These are phyloP conservation scores for Ascaphus truei DNA, from an alignment of 2,113 vertebrate species.

Conservation along the genomic window DNA sequence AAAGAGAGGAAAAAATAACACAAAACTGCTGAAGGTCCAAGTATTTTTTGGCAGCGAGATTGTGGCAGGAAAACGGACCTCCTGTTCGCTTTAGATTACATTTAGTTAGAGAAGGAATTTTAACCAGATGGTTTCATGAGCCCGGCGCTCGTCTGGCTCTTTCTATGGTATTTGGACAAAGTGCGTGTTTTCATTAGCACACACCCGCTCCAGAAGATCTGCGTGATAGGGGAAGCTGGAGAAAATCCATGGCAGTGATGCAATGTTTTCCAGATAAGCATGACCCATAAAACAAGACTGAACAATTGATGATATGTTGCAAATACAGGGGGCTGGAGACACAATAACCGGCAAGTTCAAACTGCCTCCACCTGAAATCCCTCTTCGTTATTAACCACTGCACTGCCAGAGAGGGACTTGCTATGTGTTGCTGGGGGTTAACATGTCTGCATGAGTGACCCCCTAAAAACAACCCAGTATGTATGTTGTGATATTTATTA, in stretches of 20 bases:
- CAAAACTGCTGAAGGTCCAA: conserved; percentile 26
- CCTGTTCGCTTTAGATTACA: conserved; percentile 53
- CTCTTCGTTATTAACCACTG: too few relatives aligned
- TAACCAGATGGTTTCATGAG: conserved; percentile 49
- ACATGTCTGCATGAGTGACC: too few relatives aligned
- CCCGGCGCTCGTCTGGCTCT: conserved; percentile 25
- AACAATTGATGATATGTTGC: not conserved
- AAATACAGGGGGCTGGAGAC: not conserved
- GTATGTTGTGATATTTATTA: too few relatives aligned
- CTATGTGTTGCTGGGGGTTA: too few relatives aligned
- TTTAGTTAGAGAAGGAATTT: conserved; percentile 52
- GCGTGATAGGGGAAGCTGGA: conserved; percentile 5
- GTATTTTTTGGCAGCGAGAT: conserved; percentile 38
- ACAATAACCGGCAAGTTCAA: too few relatives aligned
- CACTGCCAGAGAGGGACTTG: too few relatives aligned
- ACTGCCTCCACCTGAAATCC: too few relatives aligned
- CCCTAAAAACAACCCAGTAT: too few relatives aligned
- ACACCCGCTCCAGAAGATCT: conserved; percentile 4
- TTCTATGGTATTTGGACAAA: conserved; percentile 47
- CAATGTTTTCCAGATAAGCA: not conserved
- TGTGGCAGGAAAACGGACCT: conserved; percentile 46
- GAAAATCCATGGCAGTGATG: not conserved
- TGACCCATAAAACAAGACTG: not conserved
- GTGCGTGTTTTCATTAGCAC: conserved; percentile 35
- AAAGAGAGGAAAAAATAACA: conserved; percentile 6